Base-by-base conservation (phyloP, 2,113 vertebrate genomes). In the Platichthys stellatus region DNA sequence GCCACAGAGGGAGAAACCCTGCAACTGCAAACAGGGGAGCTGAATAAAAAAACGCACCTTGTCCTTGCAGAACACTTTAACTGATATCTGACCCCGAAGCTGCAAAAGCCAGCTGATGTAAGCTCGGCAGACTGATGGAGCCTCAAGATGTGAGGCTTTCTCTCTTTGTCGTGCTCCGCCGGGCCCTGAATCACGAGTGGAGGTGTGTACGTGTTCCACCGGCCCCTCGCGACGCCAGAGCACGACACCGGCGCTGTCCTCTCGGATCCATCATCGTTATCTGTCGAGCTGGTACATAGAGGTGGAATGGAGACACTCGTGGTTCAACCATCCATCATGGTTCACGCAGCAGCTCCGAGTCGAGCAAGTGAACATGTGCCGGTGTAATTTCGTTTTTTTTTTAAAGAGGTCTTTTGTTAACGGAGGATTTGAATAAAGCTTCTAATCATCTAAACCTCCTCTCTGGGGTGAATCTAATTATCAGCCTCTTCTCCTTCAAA, bases 201-300 rank as follows among this genome's bases (percentile, higher is more conserved):
- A 56, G 74, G 40, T 43, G 40, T 13, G 38, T 40, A 12, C 59
- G 69, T 40, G 62, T 65, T 56, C 78, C 74, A 75, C 45, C 71
- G 64, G 78, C 63, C 75, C 66, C 51, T 67, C 57, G 65, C 38
- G 47, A 64, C 86, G 69, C 64, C 70, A 69, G 60, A 84, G 80
- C 87, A 72, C 74, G 83, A 86, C 82, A 78, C 69, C 4, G 57
- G 65, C 31, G 62, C 15, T 0, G 20, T 67, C 68, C 77, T 65
- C 18, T 60, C 77, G 57, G 69, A 90, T 88, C 75, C 70, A 73
- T 90, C 88, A 86, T 82, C 77, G 58, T 77, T 74, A 78, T 54
- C 57, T 58, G 75, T 89, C 81, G 69, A 62, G 80, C 63, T 73
- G 88, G 40, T 63, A 31, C 64, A 40, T 65, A 78, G 49, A 53